Base-by-base conservation (phyloP, 2,888 invertebrate genomes). In the Yponomeuta plumbellus region DNA sequence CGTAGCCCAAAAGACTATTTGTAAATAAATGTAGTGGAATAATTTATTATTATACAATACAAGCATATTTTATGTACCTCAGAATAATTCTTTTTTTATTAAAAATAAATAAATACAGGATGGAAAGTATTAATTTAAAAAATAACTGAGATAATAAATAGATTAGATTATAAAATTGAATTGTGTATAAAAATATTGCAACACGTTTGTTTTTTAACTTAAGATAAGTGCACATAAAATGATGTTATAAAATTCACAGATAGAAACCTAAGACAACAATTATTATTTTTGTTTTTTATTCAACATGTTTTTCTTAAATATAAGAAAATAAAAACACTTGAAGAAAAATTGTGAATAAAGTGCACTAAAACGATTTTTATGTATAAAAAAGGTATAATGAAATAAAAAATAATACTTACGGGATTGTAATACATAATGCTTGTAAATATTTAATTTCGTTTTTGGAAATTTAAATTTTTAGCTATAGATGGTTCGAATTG, bases 91-190 rank as follows among this genome's bases (percentile, higher is more conserved):
- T 75, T 85, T 87, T 83, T 77, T 77, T 34, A 65, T 23, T 65
- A 57, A 13, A 65, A 82, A 70, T 80, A 83, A 44, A 59, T n/a
- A 66, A 82, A 70, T 80, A 83, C 85, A 84, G 83, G 80, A 84
- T 71, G 73, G 26, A 78, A 83, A 86, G 80, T 84, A 86, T 86
- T 86, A 80, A 80, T 84, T 87, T 83, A 75, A 70, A 75, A 78
- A 80, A 77, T 76, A 80, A 82, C 80, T 76, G 80, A 80, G 88
- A 89, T 88, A 89, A 88, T 89, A 88, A 88, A 86, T 87, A 88
- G 70, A 72, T 76, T 82, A 85, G 79, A 78, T 74, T 77, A 75
- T 76, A 66, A 39, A 63, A 76, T 73, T 72, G 69, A 74, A 76
- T 71, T 73, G 74, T 72, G 71, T 72, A 72, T 72, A 74, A 69